Percentiles rank a stretch among this genome's conserved stretches.
phyloP scores from a whole-genome alignment of 2,113 vertebrate genomes.

The Fulmarus glacialis region DNA sequence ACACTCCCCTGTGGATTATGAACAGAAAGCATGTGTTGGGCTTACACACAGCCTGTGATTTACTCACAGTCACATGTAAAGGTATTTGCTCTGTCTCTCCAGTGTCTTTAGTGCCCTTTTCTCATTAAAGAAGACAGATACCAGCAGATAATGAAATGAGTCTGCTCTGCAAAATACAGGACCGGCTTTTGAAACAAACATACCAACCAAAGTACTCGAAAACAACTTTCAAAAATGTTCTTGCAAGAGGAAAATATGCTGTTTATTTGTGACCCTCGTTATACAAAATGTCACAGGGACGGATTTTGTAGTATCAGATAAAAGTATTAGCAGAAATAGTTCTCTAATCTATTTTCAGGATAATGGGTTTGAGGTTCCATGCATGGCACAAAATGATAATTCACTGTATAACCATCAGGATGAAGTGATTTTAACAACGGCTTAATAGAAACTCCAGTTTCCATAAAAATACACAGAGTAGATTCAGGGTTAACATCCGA shows the following conservation, averaged over 20 bases:
- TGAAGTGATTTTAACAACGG: background rate
- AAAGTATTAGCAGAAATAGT: background rate
- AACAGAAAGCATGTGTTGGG: slow-evolving; percentile 32
- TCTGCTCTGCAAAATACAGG: slow-evolving; percentile 1
- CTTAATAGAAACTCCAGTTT: background rate
- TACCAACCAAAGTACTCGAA: background rate
- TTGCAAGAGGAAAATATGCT: background rate
- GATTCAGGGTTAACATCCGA: background rate
- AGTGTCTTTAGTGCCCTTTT: background rate
- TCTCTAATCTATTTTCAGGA: background rate
- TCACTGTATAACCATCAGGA: background rate
- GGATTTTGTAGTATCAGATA: background rate
- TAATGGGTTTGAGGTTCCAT: background rate
- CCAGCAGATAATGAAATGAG: background rate
- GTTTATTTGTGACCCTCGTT: background rate
- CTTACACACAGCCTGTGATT: slow-evolving; percentile 25
- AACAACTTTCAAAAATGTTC: background rate
- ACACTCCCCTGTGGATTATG: slow-evolving; percentile 10
- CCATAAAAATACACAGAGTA: background rate
- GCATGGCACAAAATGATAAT: background rate
- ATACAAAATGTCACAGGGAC: background rate
- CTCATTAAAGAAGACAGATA: slow-evolving; percentile 43
- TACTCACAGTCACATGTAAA: slow-evolving; percentile 23
- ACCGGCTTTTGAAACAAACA: slow-evolving; percentile 1
- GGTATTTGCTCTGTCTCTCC: slow-evolving; percentile 34